These are phyloP conservation scores for Pardalotus punctatus DNA, from an alignment of 2,113 vertebrate species.

Conservation along the genomic window DNA sequence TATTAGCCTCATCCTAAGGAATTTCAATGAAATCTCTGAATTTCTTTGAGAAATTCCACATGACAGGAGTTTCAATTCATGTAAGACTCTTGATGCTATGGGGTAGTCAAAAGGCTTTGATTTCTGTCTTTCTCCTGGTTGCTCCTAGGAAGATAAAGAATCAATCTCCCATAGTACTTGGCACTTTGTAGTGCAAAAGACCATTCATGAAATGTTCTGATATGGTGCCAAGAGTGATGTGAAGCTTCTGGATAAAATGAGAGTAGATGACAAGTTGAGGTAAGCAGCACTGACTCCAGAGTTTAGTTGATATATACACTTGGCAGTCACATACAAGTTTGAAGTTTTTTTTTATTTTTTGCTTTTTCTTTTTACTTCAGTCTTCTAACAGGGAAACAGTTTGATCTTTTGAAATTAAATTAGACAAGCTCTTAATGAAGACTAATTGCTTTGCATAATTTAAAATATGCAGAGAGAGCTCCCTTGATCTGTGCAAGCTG, in stretches of 20 bases:
- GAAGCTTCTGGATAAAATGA: slow-evolving; percentile 18
- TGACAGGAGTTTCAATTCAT: background rate
- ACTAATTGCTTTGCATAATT: slow-evolving; percentile 40
- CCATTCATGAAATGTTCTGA: background rate
- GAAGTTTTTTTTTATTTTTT: background rate
- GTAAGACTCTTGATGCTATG: background rate
- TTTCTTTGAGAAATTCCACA: background rate
- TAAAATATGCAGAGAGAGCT: background rate
- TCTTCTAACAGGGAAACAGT: background rate
- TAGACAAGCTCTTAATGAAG: slow-evolving; percentile 40
- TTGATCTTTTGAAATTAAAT: slow-evolving; percentile 42
- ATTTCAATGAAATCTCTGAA: background rate
- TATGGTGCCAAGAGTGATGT: background rate
- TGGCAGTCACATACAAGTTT: background rate
- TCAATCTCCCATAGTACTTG: background rate
- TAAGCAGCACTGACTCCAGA: background rate
- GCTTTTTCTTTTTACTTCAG: background rate
- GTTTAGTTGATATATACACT: background rate
- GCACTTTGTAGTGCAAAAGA: background rate
- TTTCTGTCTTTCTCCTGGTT: background rate
- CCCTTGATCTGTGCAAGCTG: background rate
- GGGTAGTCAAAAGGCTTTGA: background rate
- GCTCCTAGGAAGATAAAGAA: background rate
- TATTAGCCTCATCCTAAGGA: background rate
- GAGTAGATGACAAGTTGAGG: background rate